Evolutionary conservation across 1,140 invertebrate species (phyloP), one percentile per base, ranked within the genome.

Genomic region (Leptonema lineaticorne): DNA sequence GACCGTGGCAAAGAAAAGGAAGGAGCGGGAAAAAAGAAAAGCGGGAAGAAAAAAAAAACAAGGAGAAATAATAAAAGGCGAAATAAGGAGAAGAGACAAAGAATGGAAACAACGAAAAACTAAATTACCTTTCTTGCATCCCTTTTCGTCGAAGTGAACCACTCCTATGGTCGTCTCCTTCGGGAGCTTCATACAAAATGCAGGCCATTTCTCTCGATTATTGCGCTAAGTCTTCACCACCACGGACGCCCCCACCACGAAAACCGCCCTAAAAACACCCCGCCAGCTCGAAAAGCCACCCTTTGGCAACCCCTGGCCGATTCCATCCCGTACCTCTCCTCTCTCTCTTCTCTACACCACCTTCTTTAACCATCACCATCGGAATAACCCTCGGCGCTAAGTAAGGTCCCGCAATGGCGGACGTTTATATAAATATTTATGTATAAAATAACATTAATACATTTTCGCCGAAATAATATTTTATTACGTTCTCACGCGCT

Each of bases 161-260:
- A 6, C 30, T 11, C 59, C 26, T 69, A 62, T 72, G 20, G n/a
- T 30, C 29, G 48, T 72, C 71, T 24, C 60, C 68, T 8, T 72
- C 65, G 28, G 29, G 27, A 22, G 64, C 63, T 77, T 77, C 76
- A 77, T 78, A 77, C 75, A 76, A 77, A 78, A 78, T 78, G 78
- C 77, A 76, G 76, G 76, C 76, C 76, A 78, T 78, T 78, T 78
- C 76, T 78, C 76, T 76, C 76, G 76, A 78, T 78, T 78, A 78
- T 77, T 76, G 76, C 73, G 65, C 71, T 69, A 69, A 72, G 68
- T 67, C 70, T 68, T 57, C 48, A 18, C 20, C 41, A 37, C 33
- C 1, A 2, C 50, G 20, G 33, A 7, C 27, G 22, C 29, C 63
- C 46, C 41, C 14, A 22, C 9, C 24, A 5, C 37, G 16, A 14